Conservation (phyloP, 2,113 vertebrate species). For the Myocastor coypus region DNA sequence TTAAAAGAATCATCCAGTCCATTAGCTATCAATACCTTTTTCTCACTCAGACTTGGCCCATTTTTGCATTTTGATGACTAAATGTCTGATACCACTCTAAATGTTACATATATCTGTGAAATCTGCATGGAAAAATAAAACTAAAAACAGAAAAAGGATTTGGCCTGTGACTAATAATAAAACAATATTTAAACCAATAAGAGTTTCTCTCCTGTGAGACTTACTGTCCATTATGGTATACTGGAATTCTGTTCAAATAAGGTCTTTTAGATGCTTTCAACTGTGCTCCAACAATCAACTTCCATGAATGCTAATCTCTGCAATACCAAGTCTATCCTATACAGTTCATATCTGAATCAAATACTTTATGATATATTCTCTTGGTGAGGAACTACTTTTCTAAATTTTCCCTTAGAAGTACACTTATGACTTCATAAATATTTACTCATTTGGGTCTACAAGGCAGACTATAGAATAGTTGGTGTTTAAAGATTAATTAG, state of each 20-base stretch:
- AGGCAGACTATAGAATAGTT: not conserved
- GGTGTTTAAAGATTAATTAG: not conserved
- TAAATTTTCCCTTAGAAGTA: not conserved
- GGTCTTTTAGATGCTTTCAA: not conserved
- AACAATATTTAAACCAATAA: not conserved
- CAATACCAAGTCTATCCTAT: not conserved
- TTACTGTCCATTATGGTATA: not conserved
- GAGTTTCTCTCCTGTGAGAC: not conserved
- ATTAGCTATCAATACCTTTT: slow-evolving; percentile 1
- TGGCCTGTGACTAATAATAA: not conserved
- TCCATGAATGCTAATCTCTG: not conserved
- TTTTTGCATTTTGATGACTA: slow-evolving; percentile 1
- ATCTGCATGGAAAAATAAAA: not conserved
- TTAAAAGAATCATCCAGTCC: not conserved
- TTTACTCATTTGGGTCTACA: not conserved
- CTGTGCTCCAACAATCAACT: not conserved
- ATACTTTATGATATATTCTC: not conserved
- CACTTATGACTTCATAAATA: not conserved
- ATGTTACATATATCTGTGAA: not conserved
- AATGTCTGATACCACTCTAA: not conserved
- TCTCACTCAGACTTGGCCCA: not conserved
- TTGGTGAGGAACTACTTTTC: not conserved
- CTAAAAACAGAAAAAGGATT: not conserved
- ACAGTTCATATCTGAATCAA: not conserved
- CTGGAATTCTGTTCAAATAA: not conserved